Base-by-base conservation (phyloP, 1,140 invertebrate genomes). In the Agrypnia vestita region DNA sequence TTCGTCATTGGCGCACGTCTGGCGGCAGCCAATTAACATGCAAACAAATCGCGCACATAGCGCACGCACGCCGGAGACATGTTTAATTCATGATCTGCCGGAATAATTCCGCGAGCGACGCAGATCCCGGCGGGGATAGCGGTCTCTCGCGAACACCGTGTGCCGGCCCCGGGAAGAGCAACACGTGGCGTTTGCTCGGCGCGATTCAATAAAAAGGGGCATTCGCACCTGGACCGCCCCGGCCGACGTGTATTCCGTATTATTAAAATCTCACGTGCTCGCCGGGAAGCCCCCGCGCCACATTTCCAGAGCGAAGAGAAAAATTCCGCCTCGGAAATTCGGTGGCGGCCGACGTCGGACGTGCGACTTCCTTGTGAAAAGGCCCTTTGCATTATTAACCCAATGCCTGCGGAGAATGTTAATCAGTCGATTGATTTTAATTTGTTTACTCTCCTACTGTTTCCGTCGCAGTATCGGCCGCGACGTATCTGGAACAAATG, bases 181-280 rank as follows among this genome's bases (percentile, higher is more conserved):
- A 78, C 76, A 78, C 76, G 76, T 78, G 76, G 61, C 76, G 62
- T 67, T 78, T 76, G 74, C 21, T 53, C 21, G 47, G 76, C 47
- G 49, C 75, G 76, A 78, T 78, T 67, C 64, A 69, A 67, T 78
- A 64, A 78, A 78, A 76, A 78, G 76, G 76, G 44, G 44, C 47
- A 55, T 69, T 78, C 76, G 64, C 76, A 78, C 76, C 76, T 78
- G 76, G 76, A 49, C 56, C n/a, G 35, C 21, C 17, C 51, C 47
- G 53, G 53, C 44, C 12, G 43, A n/a, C 64, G 61, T 47, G 15
- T 47, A 47, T 69, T 43, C 43, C 64, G 64, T 69, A 69, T 69
- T 69, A 69, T 69, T 69, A 69, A 69, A 69, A 69, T 69, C 64
- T 69, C 64, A 47, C 64, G 64, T 69, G 64, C 64, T 21, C 8